Evolutionary conservation across 2,888 invertebrate species (phyloP), one percentile per base, ranked within the genome.

Genomic region (Megamerina dolium): DNA sequence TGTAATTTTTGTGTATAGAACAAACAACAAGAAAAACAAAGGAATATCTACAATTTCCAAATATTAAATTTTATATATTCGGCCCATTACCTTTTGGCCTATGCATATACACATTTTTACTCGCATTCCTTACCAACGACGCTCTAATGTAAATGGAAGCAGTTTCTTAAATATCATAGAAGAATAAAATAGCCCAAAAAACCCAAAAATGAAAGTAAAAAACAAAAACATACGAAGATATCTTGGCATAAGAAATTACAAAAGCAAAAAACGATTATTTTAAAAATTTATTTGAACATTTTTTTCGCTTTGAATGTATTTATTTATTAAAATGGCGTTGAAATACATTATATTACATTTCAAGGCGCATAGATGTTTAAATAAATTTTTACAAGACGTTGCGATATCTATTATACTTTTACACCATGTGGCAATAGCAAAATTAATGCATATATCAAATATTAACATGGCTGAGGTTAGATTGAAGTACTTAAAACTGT

Each of bases 91-190:
- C n/a, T n/a, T n/a, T n/a, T n/a, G n/a, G n/a, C n/a, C n/a, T n/a
- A n/a, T n/a, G n/a, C 40, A 44, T 36, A 40, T 33, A 20, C 32
- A 38, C 37, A 18, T 31, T 31, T 27, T 20, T 33, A 34, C 34
- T 27, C 39, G 23, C 40, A 35, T 20, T 31, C 45, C 30, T 13
- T 27, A n/a, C 58, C 56, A 59, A 60, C 53, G 56, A 57, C 17
- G 13, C 16, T 59, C 12, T 20, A 33, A 19, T 26, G 33, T 17
- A 29, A 30, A 39, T 38, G 38, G 37, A 37, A 29, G 59, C 56
- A 54, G 58, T 60, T 63, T 63, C 58, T 63, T 62, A 56, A 61
- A 63, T 63, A 53, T 56, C 62, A 60, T 57, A 57, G 62, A 63
- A 63, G 62, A 63, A 63, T 59, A 57, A 58, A 56, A 62, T 62